Percentiles rank a stretch among this genome's conserved stretches.
phyloP scores from a whole-genome alignment of 1,140 invertebrate genomes.

The Wasmannia auropunctata region DNA sequence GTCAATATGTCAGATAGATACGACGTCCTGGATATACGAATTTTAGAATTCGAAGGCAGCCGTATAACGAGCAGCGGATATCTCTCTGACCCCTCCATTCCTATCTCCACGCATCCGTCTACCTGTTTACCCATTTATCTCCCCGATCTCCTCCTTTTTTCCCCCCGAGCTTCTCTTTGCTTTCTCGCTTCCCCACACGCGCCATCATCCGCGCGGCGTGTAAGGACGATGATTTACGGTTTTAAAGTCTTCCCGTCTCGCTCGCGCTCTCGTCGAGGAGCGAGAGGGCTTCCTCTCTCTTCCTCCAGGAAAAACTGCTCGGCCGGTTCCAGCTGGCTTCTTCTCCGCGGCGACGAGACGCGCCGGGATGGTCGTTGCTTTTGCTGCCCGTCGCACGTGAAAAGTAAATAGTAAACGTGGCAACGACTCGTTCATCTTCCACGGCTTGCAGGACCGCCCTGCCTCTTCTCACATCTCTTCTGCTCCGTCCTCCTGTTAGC shows the following conservation, averaged over 20 bases:
- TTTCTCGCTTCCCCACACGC: slow-evolving; percentile 63
- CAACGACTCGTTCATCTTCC: slow-evolving; percentile 70
- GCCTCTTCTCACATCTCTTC: neutral
- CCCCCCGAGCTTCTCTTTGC: slow-evolving; percentile 42
- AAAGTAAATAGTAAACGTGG: slow-evolving; percentile 74
- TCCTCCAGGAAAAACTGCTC: slow-evolving; percentile 42
- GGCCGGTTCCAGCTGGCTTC: slow-evolving; percentile 67
- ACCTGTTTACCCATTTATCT: slow-evolving; percentile 55
- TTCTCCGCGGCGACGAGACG: slow-evolving; percentile 56
- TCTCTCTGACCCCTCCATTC: neutral
- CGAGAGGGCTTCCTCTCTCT: slow-evolving; percentile 46
- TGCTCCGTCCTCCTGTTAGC: neutral
- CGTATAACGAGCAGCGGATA: slow-evolving; percentile 62
- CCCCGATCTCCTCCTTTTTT: slow-evolving; percentile 37
- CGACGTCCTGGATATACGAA: slow-evolving; percentile 67
- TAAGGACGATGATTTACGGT: slow-evolving; percentile 75
- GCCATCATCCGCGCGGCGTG: slow-evolving; percentile 63
- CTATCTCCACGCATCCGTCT: neutral
- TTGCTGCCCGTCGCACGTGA: slow-evolving; percentile 61
- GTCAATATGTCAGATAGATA: slow-evolving; percentile 35
- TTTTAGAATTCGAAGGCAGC: slow-evolving; percentile 37
- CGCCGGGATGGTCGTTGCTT: slow-evolving; percentile 33
- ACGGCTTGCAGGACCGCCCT: slow-evolving; percentile 50
- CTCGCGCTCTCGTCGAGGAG: slow-evolving; percentile 36
- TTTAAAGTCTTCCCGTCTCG: slow-evolving; percentile 60